These are phyloP conservation scores for Pteronura brasiliensis DNA, from an alignment of 2,113 vertebrate species.

Conservation along the genomic window DNA sequence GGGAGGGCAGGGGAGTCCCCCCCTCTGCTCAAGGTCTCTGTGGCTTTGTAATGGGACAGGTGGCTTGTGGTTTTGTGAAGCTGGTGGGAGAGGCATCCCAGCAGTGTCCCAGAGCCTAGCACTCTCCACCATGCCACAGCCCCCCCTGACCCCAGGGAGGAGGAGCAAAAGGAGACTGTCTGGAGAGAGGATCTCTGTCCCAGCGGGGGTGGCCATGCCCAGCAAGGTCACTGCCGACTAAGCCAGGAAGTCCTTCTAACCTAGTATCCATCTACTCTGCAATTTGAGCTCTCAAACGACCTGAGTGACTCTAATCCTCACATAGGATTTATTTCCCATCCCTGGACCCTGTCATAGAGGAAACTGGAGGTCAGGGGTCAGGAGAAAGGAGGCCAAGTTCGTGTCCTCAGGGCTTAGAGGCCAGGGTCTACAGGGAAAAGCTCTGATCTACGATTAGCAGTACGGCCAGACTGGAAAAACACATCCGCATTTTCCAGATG, in stretches of 20 bases:
- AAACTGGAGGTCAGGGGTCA: constrained; percentile 8
- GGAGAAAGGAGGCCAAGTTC: constrained; percentile 54
- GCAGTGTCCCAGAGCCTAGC: background rate
- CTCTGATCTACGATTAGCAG: background rate
- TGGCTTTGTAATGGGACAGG: background rate
- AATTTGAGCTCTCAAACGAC: background rate
- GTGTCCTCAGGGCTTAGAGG: background rate
- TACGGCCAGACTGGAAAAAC: background rate
- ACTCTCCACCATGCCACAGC: background rate
- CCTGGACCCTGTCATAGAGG: background rate
- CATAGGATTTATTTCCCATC: constrained; percentile 31
- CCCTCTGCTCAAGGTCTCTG: background rate
- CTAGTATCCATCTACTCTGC: background rate
- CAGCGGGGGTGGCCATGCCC: background rate
- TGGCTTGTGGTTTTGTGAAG: background rate
- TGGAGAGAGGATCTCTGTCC: background rate
- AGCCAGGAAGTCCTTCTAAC: background rate
- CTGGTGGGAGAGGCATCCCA: background rate
- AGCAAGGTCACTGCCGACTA: background rate
- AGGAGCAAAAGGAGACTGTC: no score
- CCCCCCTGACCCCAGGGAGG: background rate
- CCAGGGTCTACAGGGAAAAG: background rate
- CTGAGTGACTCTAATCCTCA: background rate
- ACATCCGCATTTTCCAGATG: background rate
- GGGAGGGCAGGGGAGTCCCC: background rate